Evolutionary conservation across 2,888 invertebrate species (phyloP).

Genomic region (Neoascia interrupta): DNA sequence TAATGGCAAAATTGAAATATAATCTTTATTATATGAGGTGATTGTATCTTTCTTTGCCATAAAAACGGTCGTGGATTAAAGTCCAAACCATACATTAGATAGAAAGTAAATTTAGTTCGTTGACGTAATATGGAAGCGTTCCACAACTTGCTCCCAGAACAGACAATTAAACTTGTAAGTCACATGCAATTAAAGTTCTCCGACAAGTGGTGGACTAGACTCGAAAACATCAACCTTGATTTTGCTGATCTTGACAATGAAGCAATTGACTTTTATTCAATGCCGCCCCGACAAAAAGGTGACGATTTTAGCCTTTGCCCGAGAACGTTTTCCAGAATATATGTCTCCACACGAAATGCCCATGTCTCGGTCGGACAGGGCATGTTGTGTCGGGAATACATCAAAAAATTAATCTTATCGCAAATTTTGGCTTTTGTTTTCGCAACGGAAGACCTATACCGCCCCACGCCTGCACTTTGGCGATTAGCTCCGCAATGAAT

Average conservation of each 20-base stretch:
- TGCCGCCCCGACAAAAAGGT: too few species aligned
- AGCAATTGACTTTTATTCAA: too few species aligned
- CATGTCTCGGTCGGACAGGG: too few species aligned
- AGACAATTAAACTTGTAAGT: not conserved
- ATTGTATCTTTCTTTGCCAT: not conserved
- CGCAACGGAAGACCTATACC: constrained; percentile 7
- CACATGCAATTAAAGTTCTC: constrained; percentile 3
- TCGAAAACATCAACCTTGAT: not conserved
- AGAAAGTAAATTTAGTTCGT: not conserved
- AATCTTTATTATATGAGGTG: too few species aligned
- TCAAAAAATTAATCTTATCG: constrained; percentile 17
- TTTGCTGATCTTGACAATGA: not conserved
- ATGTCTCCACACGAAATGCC: not conserved
- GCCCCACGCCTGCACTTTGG: constrained; percentile 7
- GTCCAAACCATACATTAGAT: not conserved
- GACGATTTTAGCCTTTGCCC: constrained; percentile 1
- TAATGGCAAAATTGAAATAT: too few species aligned
- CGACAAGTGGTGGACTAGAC: not conserved
- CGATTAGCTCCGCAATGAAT: constrained; percentile 19
- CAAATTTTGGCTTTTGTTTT: not conserved
- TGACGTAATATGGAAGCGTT: constrained; percentile 1
- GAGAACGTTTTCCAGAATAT: not conserved
- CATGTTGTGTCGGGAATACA: too few species aligned
- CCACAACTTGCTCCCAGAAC: too few species aligned
- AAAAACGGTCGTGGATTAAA: not conserved